A percentile compares a stretch with the other conserved stretches of the same genome.
Conservation (phyloP, 2,888 invertebrate genomes). For the Andrena trimmerana region DNA sequence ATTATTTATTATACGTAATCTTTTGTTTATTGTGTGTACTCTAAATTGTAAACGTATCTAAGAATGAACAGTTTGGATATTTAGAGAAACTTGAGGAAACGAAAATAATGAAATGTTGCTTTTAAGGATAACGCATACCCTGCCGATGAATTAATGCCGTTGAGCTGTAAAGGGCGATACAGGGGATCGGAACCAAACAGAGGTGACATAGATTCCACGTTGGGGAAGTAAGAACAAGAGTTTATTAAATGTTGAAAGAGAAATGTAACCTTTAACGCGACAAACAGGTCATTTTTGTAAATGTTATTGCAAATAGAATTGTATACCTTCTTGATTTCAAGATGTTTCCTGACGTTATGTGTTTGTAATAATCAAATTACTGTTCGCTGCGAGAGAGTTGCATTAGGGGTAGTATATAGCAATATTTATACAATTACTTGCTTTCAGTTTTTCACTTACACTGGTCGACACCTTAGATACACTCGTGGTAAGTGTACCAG, state of each 20-base stretch:
- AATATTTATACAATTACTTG: slow-evolving; percentile 56
- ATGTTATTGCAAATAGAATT: slow-evolving; percentile 19
- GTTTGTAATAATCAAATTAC: not conserved
- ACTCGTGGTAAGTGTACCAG: slow-evolving; percentile 88
- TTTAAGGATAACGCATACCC: slow-evolving; percentile 95
- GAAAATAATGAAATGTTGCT: slow-evolving; percentile 20
- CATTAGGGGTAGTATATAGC: slow-evolving; percentile 11
- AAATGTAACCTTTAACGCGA: not conserved
- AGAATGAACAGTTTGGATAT: not conserved
- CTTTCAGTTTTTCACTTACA: slow-evolving; percentile 97
- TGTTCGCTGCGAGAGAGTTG: not conserved
- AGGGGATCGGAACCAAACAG: slow-evolving; percentile 95
- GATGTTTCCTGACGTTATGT: not conserved
- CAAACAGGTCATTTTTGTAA: slow-evolving; percentile 5
- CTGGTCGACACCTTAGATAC: slow-evolving; percentile 98
- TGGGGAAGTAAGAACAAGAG: slow-evolving; percentile 94
- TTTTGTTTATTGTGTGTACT: not conserved
- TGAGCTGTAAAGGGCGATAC: slow-evolving; percentile 96
- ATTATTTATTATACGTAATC: not conserved
- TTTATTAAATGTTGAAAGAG: slow-evolving; percentile 7
- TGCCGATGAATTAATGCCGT: slow-evolving; percentile 99
- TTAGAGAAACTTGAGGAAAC: not conserved
- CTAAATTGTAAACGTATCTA: not conserved
- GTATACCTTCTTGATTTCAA: not conserved
- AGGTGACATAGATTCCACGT: slow-evolving; percentile 98